Evolutionary conservation across 1,140 invertebrate genomes (phyloP), one percentile per base, ranked within the genome.

Genomic region (Trinorchestia longiramus): DNA sequence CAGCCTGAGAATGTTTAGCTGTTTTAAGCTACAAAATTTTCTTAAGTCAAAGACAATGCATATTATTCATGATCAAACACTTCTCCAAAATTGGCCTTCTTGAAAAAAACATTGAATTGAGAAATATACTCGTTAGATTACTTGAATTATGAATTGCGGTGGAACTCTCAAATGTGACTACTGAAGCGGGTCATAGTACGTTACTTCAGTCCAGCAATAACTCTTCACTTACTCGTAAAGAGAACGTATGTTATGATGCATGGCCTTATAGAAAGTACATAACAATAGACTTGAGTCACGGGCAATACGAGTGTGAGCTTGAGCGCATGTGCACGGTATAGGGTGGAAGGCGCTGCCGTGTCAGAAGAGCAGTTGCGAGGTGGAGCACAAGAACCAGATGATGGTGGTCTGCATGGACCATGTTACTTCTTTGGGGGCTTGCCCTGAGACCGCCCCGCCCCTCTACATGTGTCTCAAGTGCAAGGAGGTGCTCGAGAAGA

Each of bases 401-500:
- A 98, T 98, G 87, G 99, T 99, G 97, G 98, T 99, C 87, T 99
- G 99, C 97, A 98, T 98, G 97, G 98, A 99, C 97, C 98, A 99
- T 97, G 98, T 98, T 97, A 98, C 99, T 96, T 96, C 96, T n/a
- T 95, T 97, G 43, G 95, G 97, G 97, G 88, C 97, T 97, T 95
- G 97, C 98, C 98, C 97, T 96, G 99, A 98, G 97, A 99, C 98
- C 96, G 99, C 99, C 0, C 99, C 99, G 28, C 99, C 99, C 0
- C 97, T 99, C 11, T 99, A 99, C 97, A 98, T 99, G 0, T 99
- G 99, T 97, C 99, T 99, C 97, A 99, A 99, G 97, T 99, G 99
- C 97, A 99, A 99, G 57, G 99, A 97, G 98, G 99, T 97, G 98
- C 99, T 96, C 98, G 97, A 95, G 97, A 97, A 95, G 97, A 97